Conservation (phyloP, 1,140 invertebrate species). For the Drosophila takahashii region DNA sequence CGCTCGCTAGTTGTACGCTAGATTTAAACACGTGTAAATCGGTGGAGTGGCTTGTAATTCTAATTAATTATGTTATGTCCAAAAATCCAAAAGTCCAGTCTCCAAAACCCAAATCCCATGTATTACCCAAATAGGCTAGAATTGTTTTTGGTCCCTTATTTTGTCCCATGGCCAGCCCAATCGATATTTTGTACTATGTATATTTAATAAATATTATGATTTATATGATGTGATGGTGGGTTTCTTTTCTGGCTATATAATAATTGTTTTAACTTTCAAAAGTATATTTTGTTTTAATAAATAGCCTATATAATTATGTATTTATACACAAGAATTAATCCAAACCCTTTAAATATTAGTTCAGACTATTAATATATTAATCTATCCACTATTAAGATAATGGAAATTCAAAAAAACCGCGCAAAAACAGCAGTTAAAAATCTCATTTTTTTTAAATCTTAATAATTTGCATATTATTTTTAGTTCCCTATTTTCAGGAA, state of each 20-base stretch:
- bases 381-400: background rate
- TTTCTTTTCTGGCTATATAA: no score
- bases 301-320: no score
- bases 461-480: no score
- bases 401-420: background rate
- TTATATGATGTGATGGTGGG: background rate
- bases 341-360: no score
- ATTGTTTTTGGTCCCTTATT: constrained; percentile 3
- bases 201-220: constrained; percentile 39
- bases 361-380: no score
- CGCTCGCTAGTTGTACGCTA: constrained; percentile 22
- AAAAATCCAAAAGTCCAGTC: background rate
- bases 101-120: constrained; percentile 1
- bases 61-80: constrained; percentile 16
- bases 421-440: background rate
- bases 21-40: constrained; percentile 23
- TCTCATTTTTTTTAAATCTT: background rate
- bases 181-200: constrained; percentile 42
- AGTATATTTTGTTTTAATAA: background rate
- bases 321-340: no score
- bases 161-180: constrained; percentile 30
- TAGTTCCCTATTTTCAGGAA: no score
- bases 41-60: constrained; percentile 17
- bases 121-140: constrained; percentile 23
- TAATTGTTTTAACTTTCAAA: background rate